These are phyloP conservation scores for Smittia sp. DNA, from an alignment of 2,888 invertebrate species.

Conservation along the genomic window DNA sequence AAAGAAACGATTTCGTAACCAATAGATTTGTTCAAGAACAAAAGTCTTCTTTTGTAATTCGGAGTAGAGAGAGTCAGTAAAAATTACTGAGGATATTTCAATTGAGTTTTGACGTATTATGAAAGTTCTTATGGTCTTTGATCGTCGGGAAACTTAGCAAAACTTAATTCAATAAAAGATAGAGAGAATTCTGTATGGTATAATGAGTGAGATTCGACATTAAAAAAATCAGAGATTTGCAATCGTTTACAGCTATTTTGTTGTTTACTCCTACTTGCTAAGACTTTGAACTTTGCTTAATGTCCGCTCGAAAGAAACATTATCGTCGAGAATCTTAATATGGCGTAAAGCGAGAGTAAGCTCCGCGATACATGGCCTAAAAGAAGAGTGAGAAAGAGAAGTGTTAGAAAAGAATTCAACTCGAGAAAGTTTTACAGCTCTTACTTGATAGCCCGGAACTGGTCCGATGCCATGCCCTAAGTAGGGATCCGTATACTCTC, in stretches of 20 bases:
- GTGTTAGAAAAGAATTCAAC: background rate
- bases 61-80: too few relatives aligned
- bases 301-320: background rate
- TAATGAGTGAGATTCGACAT: conserved; percentile 9
- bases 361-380: conserved; percentile 89
- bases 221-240: conserved; percentile 12
- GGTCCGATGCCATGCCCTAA: conserved; percentile 94
- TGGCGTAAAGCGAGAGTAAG: conserved; percentile 92
- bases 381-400: conserved; percentile 48
- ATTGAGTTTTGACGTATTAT: too few relatives aligned
- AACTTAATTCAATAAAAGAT: too few relatives aligned
- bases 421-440: conserved; percentile 45
- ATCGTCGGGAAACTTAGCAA: too few relatives aligned
- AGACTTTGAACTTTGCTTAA: conserved; percentile 19
- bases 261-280: conserved; percentile 15
- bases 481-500: conserved; percentile 91
- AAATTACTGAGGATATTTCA: too few relatives aligned
- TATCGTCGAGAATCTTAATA: conserved; percentile 60
- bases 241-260: background rate
- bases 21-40: too few relatives aligned
- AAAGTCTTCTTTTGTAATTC: too few relatives aligned
- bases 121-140: too few relatives aligned
- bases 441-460: conserved; percentile 95
- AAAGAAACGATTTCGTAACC: too few relatives aligned
- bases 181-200: background rate